Evolutionary conservation across 2,888 invertebrate species (phyloP).

Genomic region (Parapristionchus giblindavisi): DNA sequence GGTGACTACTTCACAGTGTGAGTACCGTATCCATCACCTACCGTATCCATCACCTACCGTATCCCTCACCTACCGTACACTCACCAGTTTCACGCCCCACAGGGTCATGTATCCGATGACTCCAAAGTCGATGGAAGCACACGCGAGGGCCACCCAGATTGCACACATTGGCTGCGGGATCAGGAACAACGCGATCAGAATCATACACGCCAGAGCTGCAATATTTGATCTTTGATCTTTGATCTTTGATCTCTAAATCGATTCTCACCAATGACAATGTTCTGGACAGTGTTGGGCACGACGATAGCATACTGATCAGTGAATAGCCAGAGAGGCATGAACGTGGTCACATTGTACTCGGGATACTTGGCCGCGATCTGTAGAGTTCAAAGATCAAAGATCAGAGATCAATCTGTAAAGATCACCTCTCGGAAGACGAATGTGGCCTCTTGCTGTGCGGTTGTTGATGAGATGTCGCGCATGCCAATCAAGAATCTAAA

Average conservation of each 20-base stretch:
- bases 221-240: no score
- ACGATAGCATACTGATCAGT: constrained; percentile 69
- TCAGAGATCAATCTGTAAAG: neutral
- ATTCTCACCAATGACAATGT: constrained; percentile 57
- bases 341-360: constrained; percentile 68
- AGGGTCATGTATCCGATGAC: constrained; percentile 95
- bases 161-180: constrained; percentile 91
- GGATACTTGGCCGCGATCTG: constrained; percentile 57
- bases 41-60: no score
- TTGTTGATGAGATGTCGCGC: constrained; percentile 64
- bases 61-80: constrained; percentile 4
- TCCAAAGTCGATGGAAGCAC: constrained; percentile 90
- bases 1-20: neutral
- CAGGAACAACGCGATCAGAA: constrained; percentile 89
- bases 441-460: constrained; percentile 66
- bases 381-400: neutral
- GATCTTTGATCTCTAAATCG: no score
- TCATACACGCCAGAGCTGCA: constrained; percentile 78
- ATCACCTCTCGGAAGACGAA: constrained; percentile 56
- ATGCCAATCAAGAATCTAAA: constrained; percentile 66
- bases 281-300: constrained; percentile 69
- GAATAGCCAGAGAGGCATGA: constrained; percentile 70
- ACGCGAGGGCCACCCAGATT: constrained; percentile 92
- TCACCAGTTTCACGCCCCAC: constrained; percentile 86
- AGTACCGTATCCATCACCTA: no score